Evolutionary conservation across 2,888 invertebrate genomes (phyloP).

Genomic region (Mimachlamys varia): DNA sequence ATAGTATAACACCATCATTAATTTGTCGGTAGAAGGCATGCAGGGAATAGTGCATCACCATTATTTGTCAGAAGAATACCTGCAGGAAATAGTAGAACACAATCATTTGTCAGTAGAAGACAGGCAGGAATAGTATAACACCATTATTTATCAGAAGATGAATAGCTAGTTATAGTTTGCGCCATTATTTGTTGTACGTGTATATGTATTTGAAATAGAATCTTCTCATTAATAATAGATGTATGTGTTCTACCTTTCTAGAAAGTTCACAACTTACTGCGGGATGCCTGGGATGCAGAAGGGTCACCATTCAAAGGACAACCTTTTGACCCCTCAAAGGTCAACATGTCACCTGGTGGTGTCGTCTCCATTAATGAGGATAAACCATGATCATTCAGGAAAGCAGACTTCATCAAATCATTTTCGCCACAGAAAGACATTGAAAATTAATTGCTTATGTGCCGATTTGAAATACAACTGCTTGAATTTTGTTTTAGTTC

Average conservation of each 20-base stretch:
- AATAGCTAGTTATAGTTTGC: no score
- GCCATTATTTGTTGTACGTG: no score
- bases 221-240: background rate
- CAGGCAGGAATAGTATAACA: no score
- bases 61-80: no score
- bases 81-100: no score
- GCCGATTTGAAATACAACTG: background rate
- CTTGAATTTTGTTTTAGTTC: background rate
- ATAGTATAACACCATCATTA: no score
- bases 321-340: slow-evolving; percentile 89
- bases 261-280: slow-evolving; percentile 85
- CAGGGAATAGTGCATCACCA: no score
- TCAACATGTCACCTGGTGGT: slow-evolving; percentile 73
- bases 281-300: slow-evolving; percentile 92
- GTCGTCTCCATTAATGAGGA: slow-evolving; percentile 65
- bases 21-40: no score
- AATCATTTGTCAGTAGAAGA: no score
- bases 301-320: slow-evolving; percentile 94
- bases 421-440: background rate
- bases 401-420: background rate
- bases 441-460: background rate
- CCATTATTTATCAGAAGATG: no score
- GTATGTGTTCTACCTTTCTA: slow-evolving; percentile 55
- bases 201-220: no score
- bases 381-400: background rate